phyloP scores from a whole-genome alignment of 92 coral and sea anemone genomes.

The Umimayanthus kanabou region DNA sequence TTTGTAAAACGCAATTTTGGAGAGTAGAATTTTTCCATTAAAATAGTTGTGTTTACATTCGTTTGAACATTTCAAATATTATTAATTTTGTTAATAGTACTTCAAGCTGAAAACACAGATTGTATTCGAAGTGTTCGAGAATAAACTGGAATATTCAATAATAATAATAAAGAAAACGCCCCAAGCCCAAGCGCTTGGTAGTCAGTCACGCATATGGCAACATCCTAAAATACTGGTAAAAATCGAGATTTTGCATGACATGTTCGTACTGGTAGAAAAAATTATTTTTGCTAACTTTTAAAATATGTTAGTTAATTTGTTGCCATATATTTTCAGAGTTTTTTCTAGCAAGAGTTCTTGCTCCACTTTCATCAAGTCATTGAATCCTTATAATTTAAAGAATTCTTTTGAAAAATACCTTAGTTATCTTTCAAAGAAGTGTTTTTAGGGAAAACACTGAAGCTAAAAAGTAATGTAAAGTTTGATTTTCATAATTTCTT shows the following conservation, averaged over 20 bases:
- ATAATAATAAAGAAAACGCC: background rate
- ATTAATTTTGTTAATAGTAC: background rate
- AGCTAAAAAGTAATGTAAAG: background rate
- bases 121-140: too few species aligned
- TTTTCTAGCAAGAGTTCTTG: too few species aligned
- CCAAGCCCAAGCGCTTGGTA: background rate
- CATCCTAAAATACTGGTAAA: too few species aligned
- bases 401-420: too few species aligned
- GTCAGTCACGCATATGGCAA: background rate
- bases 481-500: too few species aligned
- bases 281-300: too few species aligned
- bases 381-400: background rate
- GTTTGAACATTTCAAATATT: background rate
- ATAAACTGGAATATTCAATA: too few species aligned
- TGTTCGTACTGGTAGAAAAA: too few species aligned
- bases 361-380: too few species aligned
- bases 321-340: too few species aligned
- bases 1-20: background rate
- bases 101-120: background rate
- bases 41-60: background rate
- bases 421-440: background rate
- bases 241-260: too few species aligned
- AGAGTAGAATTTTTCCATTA: background rate
- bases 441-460: background rate
- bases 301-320: too few species aligned